Conservation (phyloP, 1,140 invertebrate species). For the Hydropsyche tenuis region DNA sequence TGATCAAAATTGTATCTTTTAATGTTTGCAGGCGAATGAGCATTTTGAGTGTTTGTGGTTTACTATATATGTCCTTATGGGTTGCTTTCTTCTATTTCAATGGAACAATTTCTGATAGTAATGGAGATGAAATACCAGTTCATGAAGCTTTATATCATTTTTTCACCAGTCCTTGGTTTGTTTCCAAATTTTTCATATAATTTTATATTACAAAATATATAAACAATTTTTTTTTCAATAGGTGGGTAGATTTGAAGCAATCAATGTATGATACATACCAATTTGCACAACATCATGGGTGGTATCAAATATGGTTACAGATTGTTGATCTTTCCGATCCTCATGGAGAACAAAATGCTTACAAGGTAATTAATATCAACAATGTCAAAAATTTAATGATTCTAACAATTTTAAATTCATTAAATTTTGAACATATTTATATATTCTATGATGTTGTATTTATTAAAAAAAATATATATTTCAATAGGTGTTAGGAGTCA, state of each 20-base stretch:
- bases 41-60: constrained; percentile 65
- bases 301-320: constrained; percentile 84
- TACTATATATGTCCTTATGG: constrained; percentile 78
- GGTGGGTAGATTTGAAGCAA: constrained; percentile 75
- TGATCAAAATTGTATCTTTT: neutral
- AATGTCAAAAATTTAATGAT: neutral
- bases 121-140: constrained; percentile 86
- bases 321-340: constrained; percentile 87
- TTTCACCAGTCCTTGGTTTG: constrained; percentile 80
- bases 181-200: neutral
- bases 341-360: constrained; percentile 87
- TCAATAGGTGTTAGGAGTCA: constrained; percentile 75
- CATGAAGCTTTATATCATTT: constrained; percentile 89
- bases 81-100: constrained; percentile 87
- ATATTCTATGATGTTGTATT: neutral
- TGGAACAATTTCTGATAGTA: constrained; percentile 81
- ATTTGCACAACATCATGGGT: constrained; percentile 81
- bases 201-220: neutral
- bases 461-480: too few species aligned
- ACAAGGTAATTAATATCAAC: constrained; percentile 76
- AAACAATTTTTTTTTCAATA: constrained; percentile 44
- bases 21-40: constrained; percentile 57
- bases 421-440: too few species aligned
- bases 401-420: too few species aligned
- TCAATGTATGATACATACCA: constrained; percentile 77